A percentile compares a stretch with the other conserved stretches of the same genome.
phyloP scores from a whole-genome alignment of 2,797 vertebrate species.

The Muscicapa comitata region DNA sequence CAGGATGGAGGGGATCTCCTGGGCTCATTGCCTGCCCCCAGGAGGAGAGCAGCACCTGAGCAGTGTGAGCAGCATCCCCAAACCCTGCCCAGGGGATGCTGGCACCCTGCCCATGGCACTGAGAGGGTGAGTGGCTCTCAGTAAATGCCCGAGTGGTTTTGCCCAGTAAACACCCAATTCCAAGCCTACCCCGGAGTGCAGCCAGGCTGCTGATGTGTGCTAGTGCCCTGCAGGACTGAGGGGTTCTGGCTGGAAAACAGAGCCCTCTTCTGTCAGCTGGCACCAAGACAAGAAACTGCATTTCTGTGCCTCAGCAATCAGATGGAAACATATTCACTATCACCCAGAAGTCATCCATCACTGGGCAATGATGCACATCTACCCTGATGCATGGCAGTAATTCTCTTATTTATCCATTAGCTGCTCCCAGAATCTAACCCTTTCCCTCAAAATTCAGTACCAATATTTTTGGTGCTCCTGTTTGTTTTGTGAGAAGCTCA shows the following conservation, averaged over 20 bases:
- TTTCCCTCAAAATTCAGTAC: not conserved
- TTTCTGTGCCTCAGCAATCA: not conserved
- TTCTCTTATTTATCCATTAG: not conserved
- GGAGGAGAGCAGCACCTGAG: not conserved
- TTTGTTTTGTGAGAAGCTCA: not conserved
- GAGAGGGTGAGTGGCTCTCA: not conserved
- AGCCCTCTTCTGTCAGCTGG: constrained; percentile 21
- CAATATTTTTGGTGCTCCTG: not conserved
- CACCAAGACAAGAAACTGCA: not conserved
- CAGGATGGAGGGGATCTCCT: not conserved
- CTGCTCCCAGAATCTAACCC: not conserved
- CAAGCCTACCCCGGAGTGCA: not conserved
- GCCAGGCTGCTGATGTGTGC: not conserved
- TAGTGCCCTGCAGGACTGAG: not conserved
- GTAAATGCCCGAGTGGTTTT: not conserved
- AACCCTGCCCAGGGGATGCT: too few relatives aligned
- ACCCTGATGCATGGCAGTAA: not conserved
- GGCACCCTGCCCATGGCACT: not conserved
- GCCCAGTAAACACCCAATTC: not conserved
- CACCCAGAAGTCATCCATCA: not conserved
- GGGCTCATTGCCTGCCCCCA: rapidly evolving
- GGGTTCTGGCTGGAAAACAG: not conserved
- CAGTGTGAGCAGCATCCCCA: not conserved
- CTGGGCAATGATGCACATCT: not conserved
- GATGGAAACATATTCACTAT: not conserved